Conservation (phyloP, 2,888 invertebrate genomes). For the Volucella bombylans region DNA sequence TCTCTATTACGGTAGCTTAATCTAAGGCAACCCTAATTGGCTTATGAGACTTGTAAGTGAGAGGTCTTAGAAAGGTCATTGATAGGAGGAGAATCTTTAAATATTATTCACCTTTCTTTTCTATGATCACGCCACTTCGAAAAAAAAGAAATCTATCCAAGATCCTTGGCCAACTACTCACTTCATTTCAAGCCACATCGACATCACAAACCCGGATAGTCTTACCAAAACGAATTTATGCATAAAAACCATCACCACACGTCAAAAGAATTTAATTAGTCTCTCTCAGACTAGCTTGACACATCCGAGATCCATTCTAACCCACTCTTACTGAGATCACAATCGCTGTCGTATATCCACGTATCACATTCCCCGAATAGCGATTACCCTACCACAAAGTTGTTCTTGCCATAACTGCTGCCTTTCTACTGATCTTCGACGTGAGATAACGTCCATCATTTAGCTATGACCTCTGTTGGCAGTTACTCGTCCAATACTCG, state of each 20-base stretch:
- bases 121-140: no score
- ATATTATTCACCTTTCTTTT: no score
- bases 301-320: conserved; percentile 52
- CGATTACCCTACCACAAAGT: conserved; percentile 26
- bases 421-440: conserved; percentile 48
- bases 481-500: conserved; percentile 54
- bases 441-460: conserved; percentile 54
- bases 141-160: no score
- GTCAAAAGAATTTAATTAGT: conserved; percentile 64
- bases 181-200: no score
- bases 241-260: conserved; percentile 56
- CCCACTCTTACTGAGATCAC: conserved; percentile 56
- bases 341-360: conserved; percentile 59
- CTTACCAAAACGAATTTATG: conserved; percentile 36
- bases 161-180: no score
- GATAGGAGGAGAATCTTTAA: no score
- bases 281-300: conserved; percentile 14
- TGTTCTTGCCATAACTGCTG: conserved; percentile 11
- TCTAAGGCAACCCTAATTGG: no score
- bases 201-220: no score
- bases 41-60: no score
- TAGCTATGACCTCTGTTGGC: conserved; percentile 56
- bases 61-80: no score
- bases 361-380: conserved; percentile 61
- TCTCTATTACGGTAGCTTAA: no score